Evolutionary conservation across 2,113 vertebrate genomes (phyloP).

Genomic region (Anas platyrhynchos): DNA sequence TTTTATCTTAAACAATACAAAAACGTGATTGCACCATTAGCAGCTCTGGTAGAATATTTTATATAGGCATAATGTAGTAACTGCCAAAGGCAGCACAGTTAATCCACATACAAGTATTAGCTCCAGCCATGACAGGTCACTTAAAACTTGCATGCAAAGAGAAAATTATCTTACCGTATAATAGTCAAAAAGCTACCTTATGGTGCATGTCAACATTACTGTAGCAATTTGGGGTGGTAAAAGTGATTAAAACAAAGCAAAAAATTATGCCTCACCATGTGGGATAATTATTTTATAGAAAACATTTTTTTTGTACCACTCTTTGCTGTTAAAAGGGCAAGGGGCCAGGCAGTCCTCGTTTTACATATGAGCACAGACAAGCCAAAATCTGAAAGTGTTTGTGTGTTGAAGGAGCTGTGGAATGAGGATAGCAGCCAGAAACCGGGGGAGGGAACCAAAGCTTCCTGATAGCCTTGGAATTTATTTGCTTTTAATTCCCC

Average conservation of each 20-base stretch:
- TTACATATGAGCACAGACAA: neutral
- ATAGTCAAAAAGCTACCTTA: neutral
- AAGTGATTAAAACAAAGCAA: neutral
- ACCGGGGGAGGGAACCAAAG: neutral
- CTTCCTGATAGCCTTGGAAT: neutral
- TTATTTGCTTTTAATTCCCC: neutral
- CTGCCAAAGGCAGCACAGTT: neutral
- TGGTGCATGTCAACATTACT: neutral
- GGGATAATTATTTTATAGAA: neutral
- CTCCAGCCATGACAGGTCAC: neutral
- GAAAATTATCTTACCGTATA: neutral
- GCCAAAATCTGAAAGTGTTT: neutral
- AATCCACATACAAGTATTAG: neutral
- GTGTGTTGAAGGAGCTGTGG: neutral
- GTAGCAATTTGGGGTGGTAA: neutral
- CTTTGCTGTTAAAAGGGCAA: neutral
- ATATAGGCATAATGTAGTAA: neutral
- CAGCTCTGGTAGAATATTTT: neutral
- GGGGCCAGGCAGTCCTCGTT: neutral
- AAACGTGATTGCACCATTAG: rapidly evolving
- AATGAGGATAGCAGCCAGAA: neutral
- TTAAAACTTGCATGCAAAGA: neutral
- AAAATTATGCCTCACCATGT: neutral
- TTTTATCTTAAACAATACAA: neutral
- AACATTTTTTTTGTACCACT: neutral